A percentile compares a stretch with the other conserved stretches of the same genome.
Conservation (phyloP, 2,888 invertebrate genomes). For the Noctua fimbriata region DNA sequence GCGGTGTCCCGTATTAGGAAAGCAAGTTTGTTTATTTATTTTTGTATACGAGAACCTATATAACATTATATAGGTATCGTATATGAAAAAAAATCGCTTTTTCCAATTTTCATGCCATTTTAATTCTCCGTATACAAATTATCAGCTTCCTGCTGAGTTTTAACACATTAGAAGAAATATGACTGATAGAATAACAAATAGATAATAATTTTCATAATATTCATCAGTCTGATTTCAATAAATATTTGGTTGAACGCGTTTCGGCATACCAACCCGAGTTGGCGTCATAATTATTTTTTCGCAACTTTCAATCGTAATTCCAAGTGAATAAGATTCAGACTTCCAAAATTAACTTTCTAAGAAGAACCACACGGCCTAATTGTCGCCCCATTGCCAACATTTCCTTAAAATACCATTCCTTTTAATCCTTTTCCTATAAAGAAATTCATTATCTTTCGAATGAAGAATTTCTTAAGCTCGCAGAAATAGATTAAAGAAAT, state of each 20-base stretch:
- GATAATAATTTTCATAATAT: neutral
- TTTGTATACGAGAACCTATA: no score
- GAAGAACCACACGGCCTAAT: constrained; percentile 13
- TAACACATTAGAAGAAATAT: neutral
- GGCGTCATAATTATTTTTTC: neutral
- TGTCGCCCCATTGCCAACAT: constrained; percentile 27
- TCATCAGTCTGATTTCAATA: neutral
- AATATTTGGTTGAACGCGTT: neutral
- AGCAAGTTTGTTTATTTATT: constrained; percentile 43
- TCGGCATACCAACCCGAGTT: neutral
- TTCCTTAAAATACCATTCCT: constrained; percentile 31
- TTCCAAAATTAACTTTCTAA: neutral
- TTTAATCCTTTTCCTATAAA: constrained; percentile 53
- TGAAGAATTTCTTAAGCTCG: constrained; percentile 61
- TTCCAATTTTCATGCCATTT: no score
- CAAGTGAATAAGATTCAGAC: neutral
- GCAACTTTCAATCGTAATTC: neutral
- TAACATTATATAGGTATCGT: no score
- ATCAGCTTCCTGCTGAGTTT: neutral
- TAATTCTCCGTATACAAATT: no score
- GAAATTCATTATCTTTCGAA: constrained; percentile 52
- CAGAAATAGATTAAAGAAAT: constrained; percentile 61
- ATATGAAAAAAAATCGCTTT: no score
- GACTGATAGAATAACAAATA: neutral
- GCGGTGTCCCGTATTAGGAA: constrained; percentile 60